These are phyloP conservation scores for Thamnophis elegans DNA, from an alignment of 2,797 vertebrate genomes.

Conservation along the genomic window DNA sequence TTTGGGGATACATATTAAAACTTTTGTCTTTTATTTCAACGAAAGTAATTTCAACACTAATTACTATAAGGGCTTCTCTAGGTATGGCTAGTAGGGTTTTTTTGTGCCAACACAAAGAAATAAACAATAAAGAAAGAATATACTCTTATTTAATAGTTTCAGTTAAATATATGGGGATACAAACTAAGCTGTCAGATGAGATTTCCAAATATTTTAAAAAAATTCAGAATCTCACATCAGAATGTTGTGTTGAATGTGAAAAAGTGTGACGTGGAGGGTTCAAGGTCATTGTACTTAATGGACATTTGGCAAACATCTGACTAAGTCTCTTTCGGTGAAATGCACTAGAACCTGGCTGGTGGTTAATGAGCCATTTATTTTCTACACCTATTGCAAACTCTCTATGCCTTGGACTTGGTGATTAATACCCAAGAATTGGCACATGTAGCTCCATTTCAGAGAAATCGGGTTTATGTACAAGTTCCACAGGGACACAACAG, in stretches of 20 bases:
- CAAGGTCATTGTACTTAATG: background rate
- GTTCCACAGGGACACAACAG: constrained; percentile 28
- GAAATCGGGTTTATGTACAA: constrained; percentile 1
- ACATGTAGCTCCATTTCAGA: constrained; percentile 8
- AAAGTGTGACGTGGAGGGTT: too few species aligned
- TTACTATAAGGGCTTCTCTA: background rate
- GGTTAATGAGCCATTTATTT: background rate
- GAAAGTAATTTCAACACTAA: background rate
- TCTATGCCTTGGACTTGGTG: background rate
- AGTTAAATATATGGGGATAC: background rate
- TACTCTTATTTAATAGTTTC: background rate
- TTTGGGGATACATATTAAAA: background rate
- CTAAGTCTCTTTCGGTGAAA: background rate
- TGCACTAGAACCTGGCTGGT: background rate
- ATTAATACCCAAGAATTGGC: constrained; percentile 17
- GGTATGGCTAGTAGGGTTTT: background rate
- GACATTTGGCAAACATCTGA: background rate
- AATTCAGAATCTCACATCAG: background rate
- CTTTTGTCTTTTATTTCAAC: background rate
- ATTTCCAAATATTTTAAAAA: background rate
- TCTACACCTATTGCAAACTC: background rate
- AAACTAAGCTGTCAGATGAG: background rate
- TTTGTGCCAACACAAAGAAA: background rate
- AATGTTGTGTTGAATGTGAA: background rate
- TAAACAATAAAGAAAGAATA: background rate